These are phyloP conservation scores for Microcaecilia unicolor DNA, from an alignment of 2,797 vertebrate genomes.

Conservation along the genomic window DNA sequence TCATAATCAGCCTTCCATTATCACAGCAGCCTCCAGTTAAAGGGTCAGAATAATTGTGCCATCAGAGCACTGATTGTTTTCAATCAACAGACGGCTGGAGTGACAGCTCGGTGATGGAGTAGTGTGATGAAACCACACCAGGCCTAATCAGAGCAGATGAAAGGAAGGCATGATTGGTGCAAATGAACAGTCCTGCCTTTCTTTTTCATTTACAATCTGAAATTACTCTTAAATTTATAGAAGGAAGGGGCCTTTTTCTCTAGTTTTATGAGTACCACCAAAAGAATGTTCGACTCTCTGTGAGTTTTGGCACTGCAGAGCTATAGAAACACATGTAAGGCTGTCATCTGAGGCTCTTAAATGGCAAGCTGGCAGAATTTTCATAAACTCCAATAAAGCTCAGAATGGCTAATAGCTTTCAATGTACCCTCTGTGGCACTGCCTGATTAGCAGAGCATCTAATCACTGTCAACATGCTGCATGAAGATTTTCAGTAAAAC, in stretches of 20 bases:
- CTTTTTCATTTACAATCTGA: conserved; percentile 80
- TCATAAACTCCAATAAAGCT: conserved; percentile 64
- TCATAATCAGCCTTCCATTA: conserved; percentile 99
- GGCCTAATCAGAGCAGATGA: conserved; percentile 93
- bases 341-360: conserved; percentile 56
- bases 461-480: conserved; percentile 34
- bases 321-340: conserved; percentile 71
- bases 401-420: conserved; percentile 60
- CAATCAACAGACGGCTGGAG: conserved; percentile 97
- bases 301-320: conserved; percentile 73
- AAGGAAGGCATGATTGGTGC: conserved; percentile 89
- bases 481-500: conserved; percentile 29
- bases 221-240: conserved; percentile 77
- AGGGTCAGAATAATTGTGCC: conserved; percentile 99
- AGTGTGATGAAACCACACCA: conserved; percentile 94
- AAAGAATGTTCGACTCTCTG: conserved; percentile 77
- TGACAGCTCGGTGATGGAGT: conserved; percentile 98
- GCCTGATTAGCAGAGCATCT: conserved; percentile 60
- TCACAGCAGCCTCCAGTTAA: conserved; percentile 96
- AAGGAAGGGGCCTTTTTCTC: conserved; percentile 35
- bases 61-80: conserved; percentile 99
- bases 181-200: conserved; percentile 95
- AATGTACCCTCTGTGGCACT: conserved; percentile 53
- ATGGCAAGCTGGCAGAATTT: conserved; percentile 63
- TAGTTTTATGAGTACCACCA: conserved; percentile 63